Percentiles rank a stretch among this genome's conserved stretches.
phyloP scores from a whole-genome alignment of 2,888 invertebrate species.

The Lasioglossum morio region DNA sequence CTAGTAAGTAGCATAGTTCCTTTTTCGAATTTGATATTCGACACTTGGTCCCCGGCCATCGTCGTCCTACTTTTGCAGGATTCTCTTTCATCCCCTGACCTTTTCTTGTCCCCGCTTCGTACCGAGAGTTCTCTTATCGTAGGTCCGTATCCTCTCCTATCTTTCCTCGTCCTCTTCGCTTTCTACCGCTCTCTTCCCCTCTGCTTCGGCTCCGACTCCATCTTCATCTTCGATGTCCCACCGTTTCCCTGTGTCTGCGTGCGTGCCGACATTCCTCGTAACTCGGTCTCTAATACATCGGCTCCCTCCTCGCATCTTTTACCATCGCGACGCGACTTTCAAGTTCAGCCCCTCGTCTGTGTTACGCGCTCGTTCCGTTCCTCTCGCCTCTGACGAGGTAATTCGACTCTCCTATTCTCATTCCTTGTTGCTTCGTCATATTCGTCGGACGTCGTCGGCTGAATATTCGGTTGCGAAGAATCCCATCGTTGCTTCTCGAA shows the following conservation, averaged over 20 bases:
- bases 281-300: background rate
- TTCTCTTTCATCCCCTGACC: background rate
- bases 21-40: background rate
- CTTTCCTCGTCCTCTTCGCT: background rate
- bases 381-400: slow-evolving; percentile 15
- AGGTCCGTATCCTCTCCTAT: background rate
- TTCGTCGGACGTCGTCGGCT: slow-evolving; percentile 7
- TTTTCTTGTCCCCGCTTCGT: background rate
- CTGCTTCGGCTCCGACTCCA: background rate
- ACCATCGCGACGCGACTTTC: background rate
- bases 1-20: too few species aligned
- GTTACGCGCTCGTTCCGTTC: background rate
- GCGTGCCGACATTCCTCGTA: slow-evolving; percentile 3
- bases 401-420: slow-evolving; percentile 48
- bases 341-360: background rate
- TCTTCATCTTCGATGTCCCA: background rate
- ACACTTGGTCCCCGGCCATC: background rate
- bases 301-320: background rate
- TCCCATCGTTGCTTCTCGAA: slow-evolving; percentile 1
- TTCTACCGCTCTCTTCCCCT: background rate
- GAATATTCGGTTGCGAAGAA: slow-evolving; percentile 42
- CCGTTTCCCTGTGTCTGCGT: too few species aligned
- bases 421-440: slow-evolving; percentile 46
- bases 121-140: background rate
- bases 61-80: background rate